Evolutionary conservation across 2,113 vertebrate genomes (phyloP), one percentile per base, ranked within the genome.

Genomic region (Otis tarda): DNA sequence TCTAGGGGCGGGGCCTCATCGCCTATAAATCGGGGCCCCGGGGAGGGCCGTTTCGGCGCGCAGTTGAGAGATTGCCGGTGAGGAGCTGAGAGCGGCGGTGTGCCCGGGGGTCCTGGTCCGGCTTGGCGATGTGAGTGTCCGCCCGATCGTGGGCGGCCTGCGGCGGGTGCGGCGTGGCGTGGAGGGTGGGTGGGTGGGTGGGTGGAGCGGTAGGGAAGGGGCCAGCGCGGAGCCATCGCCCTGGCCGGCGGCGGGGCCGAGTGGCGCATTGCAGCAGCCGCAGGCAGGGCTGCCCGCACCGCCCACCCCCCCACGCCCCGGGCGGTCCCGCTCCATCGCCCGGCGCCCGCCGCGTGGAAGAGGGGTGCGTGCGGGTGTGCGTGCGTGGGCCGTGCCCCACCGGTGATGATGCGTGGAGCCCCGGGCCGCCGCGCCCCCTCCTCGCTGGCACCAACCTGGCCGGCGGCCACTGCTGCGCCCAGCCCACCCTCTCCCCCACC

Each of bases 51-150:
- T 9, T 2, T 10, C 7, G 31, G 39, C 6, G 7, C 15, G 22
- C 4, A 12, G 37, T 2, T 3, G 27, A 2, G 10, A 43, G 35
- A 7, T 14, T 3, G 10, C 0, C 0, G 0, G 45, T 6, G 11
- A 1, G 18, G 37, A 1, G 23, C 0, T 10, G 2, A 0, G 0
- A 2, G 9, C 3, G 4, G 25, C 0, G 0, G 0, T 0, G 3
- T 6, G 0, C 0, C 0, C 0, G 0, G 7, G 0, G 0, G 3
- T 7, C 2, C 1, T 0, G 17, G 4, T 49, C 5, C 7, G 8
- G 27, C 6, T 2, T 3, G 31, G 64, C 4, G 7, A 96, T 95
- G 94, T 92, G 87, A 94, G 95, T 92, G 56, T 28, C 22, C 2
- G 24, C 15, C 6, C 12, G 5, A 0, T 28, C 4, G 30, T 3